Evolutionary conservation across 2,888 invertebrate genomes (phyloP), one percentile per base, ranked within the genome.

Genomic region (Cacoxenus indagator): DNA sequence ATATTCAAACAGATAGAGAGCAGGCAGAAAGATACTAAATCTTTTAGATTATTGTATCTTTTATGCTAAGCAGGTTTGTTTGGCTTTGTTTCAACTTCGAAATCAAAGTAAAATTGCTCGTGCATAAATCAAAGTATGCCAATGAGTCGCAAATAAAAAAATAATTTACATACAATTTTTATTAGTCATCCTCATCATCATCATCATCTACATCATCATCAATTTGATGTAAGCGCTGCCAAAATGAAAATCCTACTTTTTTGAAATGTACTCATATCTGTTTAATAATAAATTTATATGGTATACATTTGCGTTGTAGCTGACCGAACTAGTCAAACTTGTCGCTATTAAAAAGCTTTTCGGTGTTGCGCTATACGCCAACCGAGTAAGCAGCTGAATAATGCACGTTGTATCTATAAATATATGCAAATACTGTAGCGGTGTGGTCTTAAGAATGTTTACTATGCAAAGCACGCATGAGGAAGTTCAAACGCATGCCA

Each of bases 241-340:
- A 24, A 54, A 54, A 54, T 54, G 14, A 26, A n/a, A 31, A 31
- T 8, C 5, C 5, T 31, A 31, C 31, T 8, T 8, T 1, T 31
- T 37, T 37, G 8, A 11, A 37, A 37, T 37, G 37, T 14, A 24
- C 14, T 54, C 14, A 37, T 37, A 11, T 37, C 14, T 2, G 37
- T 37, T 37, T 19, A 48, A 48, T 48, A 26, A 54, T 54, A 22
- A 22, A 19, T 51, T 51, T 22, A 51, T 51, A 22, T 51, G 14
- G 37, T 51, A 22, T 11, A 19, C n/a, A 19, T 48, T 48, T 14
- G 8, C 1, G 46, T 48, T 48, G n/a, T 48, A 4, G 22, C 17
- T 48, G 46, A 9, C 31, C 67, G 78, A 78, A 82, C 82, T 71
- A 76, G 79, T 82, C 75, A 75, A 74, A 80, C 81, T 70, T 72